Evolutionary conservation across 2,888 invertebrate species (phyloP).

Genomic region (Molorchus minor): DNA sequence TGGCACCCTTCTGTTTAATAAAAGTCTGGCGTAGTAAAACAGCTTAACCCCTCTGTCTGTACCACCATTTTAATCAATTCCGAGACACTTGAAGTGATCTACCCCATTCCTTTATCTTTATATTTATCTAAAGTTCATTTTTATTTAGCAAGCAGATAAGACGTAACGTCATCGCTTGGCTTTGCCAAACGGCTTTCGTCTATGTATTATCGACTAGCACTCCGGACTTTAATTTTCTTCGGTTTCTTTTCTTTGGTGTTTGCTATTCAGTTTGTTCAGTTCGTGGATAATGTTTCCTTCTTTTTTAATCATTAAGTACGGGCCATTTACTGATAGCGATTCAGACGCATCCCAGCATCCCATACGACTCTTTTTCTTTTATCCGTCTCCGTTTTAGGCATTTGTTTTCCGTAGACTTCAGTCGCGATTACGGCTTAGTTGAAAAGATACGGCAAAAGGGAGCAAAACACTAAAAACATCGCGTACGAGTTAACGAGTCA

Average conservation of each 20-base stretch:
- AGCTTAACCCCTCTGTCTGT: constrained; percentile 58
- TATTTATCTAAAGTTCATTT: constrained; percentile 62
- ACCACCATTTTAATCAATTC: constrained; percentile 63
- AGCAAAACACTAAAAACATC: constrained; percentile 45
- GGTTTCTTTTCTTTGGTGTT: constrained; percentile 46
- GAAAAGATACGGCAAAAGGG: constrained; percentile 41
- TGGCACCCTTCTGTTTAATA: constrained; percentile 49
- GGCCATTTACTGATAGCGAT: constrained; percentile 57
- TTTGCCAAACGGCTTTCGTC: constrained; percentile 54
- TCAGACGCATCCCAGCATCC: constrained; percentile 52
- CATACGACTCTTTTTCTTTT: constrained; percentile 45
- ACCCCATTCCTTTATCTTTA: constrained; percentile 57
- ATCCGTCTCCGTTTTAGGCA: constrained; percentile 30
- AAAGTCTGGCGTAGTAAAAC: constrained; percentile 51
- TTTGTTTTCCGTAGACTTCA: constrained; percentile 37
- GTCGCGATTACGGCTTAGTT: constrained; percentile 36
- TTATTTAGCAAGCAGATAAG: constrained; percentile 60
- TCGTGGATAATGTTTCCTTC: constrained; percentile 50
- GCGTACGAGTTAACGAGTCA: constrained; percentile 44
- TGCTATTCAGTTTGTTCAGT: constrained; percentile 51
- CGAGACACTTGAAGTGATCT: constrained; percentile 60
- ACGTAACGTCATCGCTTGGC: constrained; percentile 53
- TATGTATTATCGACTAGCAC: constrained; percentile 40
- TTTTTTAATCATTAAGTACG: constrained; percentile 58
- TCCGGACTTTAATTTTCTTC: constrained; percentile 50